phyloP scores from a whole-genome alignment of 2,113 vertebrate genomes.

The Stegostoma tigrinum region DNA sequence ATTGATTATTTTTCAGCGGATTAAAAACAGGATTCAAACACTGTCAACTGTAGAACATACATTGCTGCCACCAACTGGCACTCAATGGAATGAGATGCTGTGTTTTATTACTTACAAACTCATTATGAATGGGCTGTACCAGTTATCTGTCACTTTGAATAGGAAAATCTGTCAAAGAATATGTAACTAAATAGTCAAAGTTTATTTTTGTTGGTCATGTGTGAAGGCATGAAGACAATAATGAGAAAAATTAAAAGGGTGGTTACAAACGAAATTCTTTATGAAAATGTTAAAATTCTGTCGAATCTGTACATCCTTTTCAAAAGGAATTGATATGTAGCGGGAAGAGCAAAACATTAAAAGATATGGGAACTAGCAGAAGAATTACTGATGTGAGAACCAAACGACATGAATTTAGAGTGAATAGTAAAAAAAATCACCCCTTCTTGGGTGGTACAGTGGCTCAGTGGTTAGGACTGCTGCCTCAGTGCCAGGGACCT shows the following conservation, averaged over 20 bases:
- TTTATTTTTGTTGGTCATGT: background rate
- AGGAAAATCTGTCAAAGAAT: background rate
- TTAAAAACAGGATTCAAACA: background rate
- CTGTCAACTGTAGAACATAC: background rate
- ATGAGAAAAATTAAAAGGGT: background rate
- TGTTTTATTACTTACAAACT: background rate
- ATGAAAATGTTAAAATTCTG: background rate
- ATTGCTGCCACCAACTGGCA: constrained; percentile 14
- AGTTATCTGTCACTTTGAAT: background rate
- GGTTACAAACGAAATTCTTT: background rate
- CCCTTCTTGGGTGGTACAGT: no score
- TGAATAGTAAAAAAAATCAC: no score
- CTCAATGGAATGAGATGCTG: background rate
- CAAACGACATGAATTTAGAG: no score
- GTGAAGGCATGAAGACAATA: background rate
- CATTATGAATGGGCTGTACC: background rate
- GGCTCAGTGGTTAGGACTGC: no score
- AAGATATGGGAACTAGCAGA: background rate
- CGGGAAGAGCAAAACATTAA: background rate
- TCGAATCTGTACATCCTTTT: background rate
- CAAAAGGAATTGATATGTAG: background rate
- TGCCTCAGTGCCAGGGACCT: no score
- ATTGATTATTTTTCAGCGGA: background rate
- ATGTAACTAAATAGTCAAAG: background rate
- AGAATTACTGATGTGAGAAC: background rate